Base-by-base conservation (phyloP, 2,113 vertebrate species). In the Pomatostomus ruficeps region DNA sequence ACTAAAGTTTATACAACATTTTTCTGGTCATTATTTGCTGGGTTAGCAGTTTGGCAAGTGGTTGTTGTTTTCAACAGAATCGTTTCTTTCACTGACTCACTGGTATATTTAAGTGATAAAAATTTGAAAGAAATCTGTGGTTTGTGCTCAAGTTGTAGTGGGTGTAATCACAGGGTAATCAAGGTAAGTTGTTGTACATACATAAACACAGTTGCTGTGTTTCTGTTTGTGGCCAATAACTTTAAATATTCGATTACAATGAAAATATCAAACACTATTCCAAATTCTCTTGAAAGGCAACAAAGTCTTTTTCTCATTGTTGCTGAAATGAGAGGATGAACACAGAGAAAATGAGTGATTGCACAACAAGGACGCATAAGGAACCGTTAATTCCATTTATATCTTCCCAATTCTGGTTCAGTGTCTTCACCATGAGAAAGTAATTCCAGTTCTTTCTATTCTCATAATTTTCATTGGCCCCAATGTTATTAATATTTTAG, bases 1-100 rank as follows among this genome's bases (percentile, higher is more conserved):
- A 12, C 9, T 73, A 61, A 76, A 25, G 0, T 43, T 83, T 38
- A 45, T 8, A 33, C 0, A 0, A 19, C 8, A 10, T 55, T 84
- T 80, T 85, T 17, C 46, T 82, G 14, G 18, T 17, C 4, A 11
- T 67, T 86, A 19, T 72, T 92, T 95, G 12, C 52, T 48, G 29
- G 3, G 5, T 73, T 54, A 36, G 7, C 23, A 29, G 10, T 71
- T 78, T 67, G 38, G 15, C 9, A 85, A 48, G 43, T 38, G 16
- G 6, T 19, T 43, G 6, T 15, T 36, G 3, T 74, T 93, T 76
- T 61, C 33, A 62, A 48, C 12, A 25, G 6, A 51, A 40, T 20
- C 31, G 17, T 40, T 63, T 73, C 8, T 23, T 31, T 77, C 22
- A 42, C 36, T 57, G 42, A 68, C 16, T 66, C 21, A 72, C 11